Evolutionary conservation across 2,888 invertebrate genomes (phyloP), one percentile per base, ranked within the genome.

Genomic region (Eupithecia abbreviata): DNA sequence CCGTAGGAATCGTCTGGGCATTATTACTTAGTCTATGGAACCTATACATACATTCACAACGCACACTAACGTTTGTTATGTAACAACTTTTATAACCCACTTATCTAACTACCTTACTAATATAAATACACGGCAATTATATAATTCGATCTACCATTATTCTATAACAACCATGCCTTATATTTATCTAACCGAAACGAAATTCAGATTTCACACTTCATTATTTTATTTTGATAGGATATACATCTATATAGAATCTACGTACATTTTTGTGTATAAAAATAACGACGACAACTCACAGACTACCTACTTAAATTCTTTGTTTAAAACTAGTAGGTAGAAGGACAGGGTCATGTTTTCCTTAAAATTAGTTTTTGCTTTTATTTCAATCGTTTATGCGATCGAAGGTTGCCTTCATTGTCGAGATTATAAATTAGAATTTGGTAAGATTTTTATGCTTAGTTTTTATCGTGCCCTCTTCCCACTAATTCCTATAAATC

Each of bases 61-160:
- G 10, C 10, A 49, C 49, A 49, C 49, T 45, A 30, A 45, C 45
- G 45, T 45, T 7, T 7, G 7, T 30, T 7, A 45, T 7, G 10
- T 12, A 51, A 13, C 4, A n/a, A 55, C n/a, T n/a, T 55, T n/a
- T 2, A 55, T 15, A n/a, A 7, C n/a, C 5, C 3, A n/a, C 51
- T 12, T 55, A n/a, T 7, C 7, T 55, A 55, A n/a, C 51, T 55
- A 4, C 15, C 4, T 2, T 51, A 4, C 51, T 5, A 13, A 49
- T 12, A 49, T 49, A 4, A 49, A 12, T 49, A 13, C 49, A 51
- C 30, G 30, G 15, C 51, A 51, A 51, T n/a, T 55, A 58, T 58
- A 58, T 58, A 58, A 58, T 58, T 58, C 18, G 58, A 58, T 18
- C 7, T 58, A 58, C 58, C 58, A 58, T 58, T 58, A 18, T 58